Conservation (phyloP, 1,140 invertebrate species). For the Drosophila takahashii region DNA sequence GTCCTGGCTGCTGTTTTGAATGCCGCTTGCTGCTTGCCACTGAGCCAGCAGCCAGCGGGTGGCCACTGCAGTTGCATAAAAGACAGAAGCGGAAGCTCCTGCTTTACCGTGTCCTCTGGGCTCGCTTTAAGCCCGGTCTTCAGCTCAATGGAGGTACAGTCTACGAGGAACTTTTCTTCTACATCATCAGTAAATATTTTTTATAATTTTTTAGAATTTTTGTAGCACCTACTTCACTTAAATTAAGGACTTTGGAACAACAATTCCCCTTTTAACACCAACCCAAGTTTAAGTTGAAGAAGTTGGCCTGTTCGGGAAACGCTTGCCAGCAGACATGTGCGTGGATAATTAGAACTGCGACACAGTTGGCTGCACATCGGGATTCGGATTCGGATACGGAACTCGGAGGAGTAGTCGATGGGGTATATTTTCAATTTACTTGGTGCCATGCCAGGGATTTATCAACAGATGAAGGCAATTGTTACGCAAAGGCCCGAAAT, state of each 20-base stretch:
- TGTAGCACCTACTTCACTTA: background rate
- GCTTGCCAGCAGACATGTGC: conserved; percentile 69
- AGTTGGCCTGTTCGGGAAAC: conserved; percentile 14
- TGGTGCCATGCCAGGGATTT: conserved; percentile 80
- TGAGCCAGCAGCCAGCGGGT: conserved; percentile 61
- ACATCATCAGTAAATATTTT: background rate
- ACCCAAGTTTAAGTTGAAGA: conserved; percentile 3
- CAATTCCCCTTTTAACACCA: background rate
- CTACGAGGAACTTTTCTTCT: too few species aligned
- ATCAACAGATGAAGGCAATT: conserved; percentile 83
- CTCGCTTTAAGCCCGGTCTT: conserved; percentile 40
- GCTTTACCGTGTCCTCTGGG: conserved; percentile 51
- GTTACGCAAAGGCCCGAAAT: conserved; percentile 70
- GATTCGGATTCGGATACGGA: conserved; percentile 14
- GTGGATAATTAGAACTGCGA: conserved; percentile 81
- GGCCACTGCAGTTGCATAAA: conserved; percentile 82
- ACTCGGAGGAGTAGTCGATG: conserved; percentile 22
- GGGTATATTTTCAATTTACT: conserved; percentile 79
- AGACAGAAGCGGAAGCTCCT: conserved; percentile 74
- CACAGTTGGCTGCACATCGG: conserved; percentile 74
- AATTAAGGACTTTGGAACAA: too few species aligned
- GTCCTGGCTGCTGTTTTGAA: conserved; percentile 75
- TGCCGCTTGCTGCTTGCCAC: conserved; percentile 66
- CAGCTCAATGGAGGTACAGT: conserved; percentile 27
- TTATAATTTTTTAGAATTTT: background rate